Percentiles rank a stretch among this genome's conserved stretches.
Evolutionary conservation across 2,113 vertebrate species (phyloP).

Genomic region (Ancistrus triradiatus): DNA sequence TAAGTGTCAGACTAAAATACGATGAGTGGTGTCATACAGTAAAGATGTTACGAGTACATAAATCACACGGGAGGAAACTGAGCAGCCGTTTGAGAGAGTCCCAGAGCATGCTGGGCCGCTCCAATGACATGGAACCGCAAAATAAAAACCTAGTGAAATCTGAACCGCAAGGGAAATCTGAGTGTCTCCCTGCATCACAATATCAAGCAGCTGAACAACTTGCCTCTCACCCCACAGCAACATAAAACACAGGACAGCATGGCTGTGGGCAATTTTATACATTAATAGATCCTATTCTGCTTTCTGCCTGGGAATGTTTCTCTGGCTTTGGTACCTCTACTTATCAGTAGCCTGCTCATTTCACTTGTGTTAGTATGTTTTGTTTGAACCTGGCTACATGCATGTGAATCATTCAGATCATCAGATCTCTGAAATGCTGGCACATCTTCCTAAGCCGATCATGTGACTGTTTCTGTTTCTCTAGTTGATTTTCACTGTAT

Average conservation of each 20-base stretch:
- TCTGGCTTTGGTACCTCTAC: slow-evolving; percentile 61
- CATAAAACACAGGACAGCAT: slow-evolving; percentile 59
- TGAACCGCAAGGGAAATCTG: slow-evolving; percentile 76
- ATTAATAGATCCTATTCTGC: slow-evolving; percentile 52
- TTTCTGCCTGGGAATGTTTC: slow-evolving; percentile 56
- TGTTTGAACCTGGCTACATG: no score
- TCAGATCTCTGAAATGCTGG: no score
- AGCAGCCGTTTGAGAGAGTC: slow-evolving; percentile 61
- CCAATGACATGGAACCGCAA: slow-evolving; percentile 63
- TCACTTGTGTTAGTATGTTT: neutral
- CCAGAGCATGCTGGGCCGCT: slow-evolving; percentile 58
- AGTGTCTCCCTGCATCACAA: slow-evolving; percentile 64
- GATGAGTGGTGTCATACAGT: slow-evolving; percentile 60
- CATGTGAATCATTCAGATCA: no score
- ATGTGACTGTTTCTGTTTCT: no score
- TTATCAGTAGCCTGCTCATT: neutral
- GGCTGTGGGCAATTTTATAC: slow-evolving; percentile 59
- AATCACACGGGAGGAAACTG: slow-evolving; percentile 70
- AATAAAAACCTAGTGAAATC: slow-evolving; percentile 53
- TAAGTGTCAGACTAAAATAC: slow-evolving; percentile 76
- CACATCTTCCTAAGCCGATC: no score
- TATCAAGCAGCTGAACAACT: slow-evolving; percentile 55
- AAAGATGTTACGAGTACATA: slow-evolving; percentile 72
- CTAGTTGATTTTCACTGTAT: no score
- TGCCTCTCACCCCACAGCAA: slow-evolving; percentile 63